phyloP scores from a whole-genome alignment of 2,888 invertebrate species.

The Conus canariensis region DNA sequence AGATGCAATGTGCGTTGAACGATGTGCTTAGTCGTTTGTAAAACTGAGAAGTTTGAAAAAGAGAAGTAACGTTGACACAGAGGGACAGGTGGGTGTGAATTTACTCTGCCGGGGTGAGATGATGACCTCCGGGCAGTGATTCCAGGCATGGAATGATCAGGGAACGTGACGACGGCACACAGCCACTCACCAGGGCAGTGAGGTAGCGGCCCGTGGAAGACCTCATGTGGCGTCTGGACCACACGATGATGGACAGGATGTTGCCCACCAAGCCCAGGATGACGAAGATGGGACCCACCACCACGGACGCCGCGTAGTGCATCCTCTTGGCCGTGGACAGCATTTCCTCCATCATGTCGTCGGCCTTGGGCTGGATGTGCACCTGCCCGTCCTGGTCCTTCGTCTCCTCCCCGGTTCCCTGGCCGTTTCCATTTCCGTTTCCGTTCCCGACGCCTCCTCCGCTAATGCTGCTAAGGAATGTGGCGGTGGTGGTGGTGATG shows the following conservation, averaged over 20 bases:
- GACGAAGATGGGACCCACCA: constrained; percentile 59
- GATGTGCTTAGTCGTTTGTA: too few relatives aligned
- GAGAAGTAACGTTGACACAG: too few relatives aligned
- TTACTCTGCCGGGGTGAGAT: too few relatives aligned
- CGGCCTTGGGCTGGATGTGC: not conserved
- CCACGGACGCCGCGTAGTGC: constrained; percentile 60
- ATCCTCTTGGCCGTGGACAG: constrained; percentile 58
- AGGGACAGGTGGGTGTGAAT: too few relatives aligned
- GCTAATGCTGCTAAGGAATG: not conserved
- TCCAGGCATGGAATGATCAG: too few relatives aligned
- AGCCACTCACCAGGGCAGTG: constrained; percentile 51
- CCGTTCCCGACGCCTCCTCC: not conserved
- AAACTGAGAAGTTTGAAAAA: too few relatives aligned
- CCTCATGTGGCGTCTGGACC: constrained; percentile 58
- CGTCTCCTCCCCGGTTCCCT: not conserved
- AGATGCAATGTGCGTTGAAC: too few relatives aligned
- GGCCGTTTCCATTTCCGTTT: not conserved
- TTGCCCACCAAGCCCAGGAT: constrained; percentile 67
- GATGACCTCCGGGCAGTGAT: too few relatives aligned
- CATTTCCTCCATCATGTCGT: constrained; percentile 45
- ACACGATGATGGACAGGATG: constrained; percentile 60
- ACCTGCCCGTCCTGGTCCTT: not conserved
- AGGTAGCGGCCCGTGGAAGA: constrained; percentile 64
- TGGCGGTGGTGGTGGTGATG: constrained; percentile 8
- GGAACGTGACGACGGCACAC: too few relatives aligned